Base-by-base conservation (phyloP, 1,140 invertebrate genomes). In the Drosophila parabipectinata region DNA sequence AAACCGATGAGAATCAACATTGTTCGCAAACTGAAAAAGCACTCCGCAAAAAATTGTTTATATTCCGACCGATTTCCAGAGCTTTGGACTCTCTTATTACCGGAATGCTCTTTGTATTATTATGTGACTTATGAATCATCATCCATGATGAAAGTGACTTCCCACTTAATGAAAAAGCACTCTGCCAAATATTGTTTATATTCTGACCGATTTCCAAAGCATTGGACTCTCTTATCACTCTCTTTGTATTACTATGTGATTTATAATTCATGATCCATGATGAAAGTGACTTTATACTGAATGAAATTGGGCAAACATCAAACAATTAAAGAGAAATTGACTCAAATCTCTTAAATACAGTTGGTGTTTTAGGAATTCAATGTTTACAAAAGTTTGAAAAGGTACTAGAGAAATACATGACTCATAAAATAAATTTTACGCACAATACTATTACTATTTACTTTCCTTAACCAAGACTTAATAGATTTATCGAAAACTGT, bases 1-100 rank as follows among this genome's bases (percentile, higher is more conserved):
- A 79, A 8, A 7, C 39, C 59, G 7, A 75, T 9, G 2, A 62
- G 14, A 5, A 71, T 45, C 0, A 50, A 12, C 52, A 80, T 67
- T 7, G 12, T 15, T 8, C 72, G 48, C 5, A 18, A 3, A 73
- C 34, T 63, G 21, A 56, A 26, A 2, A 6, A n/a, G 12, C 1
- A 24, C 7, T 4, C 32, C 15, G 32, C 1, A 9, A 15, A 37
- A 0, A 21, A 12, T 26, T 4, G 21, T 7, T 60, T 60, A 37
- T 52, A 52, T 60, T 28, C 8, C 1, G n/a, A 47, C 41, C 41
- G 41, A 18, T 14, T 6, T 7, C 5, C 15, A 50, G 39, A 72
- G 39, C 76, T 66, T 77, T 58, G 50, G 56, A 59, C 54, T 30
- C 5, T 30, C 45, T n/a, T 24, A 48, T 64, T 24, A 2, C 0